These are phyloP conservation scores for Hemicentrotus pulcherrimus DNA, from an alignment of 35 echinoderm and acorn worm species.

Conservation along the genomic window DNA sequence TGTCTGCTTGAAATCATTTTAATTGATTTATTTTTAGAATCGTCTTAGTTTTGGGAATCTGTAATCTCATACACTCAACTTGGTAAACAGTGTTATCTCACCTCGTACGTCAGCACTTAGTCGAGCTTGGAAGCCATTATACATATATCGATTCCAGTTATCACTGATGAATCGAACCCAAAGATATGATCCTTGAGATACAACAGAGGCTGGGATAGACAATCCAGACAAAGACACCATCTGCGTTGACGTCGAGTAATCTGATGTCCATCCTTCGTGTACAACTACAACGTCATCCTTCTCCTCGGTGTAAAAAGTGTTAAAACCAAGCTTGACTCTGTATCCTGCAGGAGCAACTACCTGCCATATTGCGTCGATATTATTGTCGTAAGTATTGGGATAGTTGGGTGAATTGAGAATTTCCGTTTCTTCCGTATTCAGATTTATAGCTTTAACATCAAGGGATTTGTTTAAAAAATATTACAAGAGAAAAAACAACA, in stretches of 20 bases:
- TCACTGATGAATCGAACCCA: background rate
- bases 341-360: background rate
- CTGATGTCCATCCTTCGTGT: background rate
- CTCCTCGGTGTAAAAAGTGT: background rate
- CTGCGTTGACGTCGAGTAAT: background rate
- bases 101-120: no score
- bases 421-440: background rate
- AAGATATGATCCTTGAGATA: background rate
- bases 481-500: no score
- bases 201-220: background rate
- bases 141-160: background rate
- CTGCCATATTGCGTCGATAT: background rate
- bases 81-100: no score
- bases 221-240: background rate
- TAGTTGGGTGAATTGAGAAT: background rate
- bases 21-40: no score
- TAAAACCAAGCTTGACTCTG: background rate
- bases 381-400: background rate
- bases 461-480: no score
- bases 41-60: no score
- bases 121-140: no score
- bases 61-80: no score
- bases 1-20: no score
- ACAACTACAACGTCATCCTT: background rate
- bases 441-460: background rate